Evolutionary conservation across 2,113 vertebrate genomes (phyloP), one percentile per base, ranked within the genome.

Genomic region (Chamaetylas fuelleborni): DNA sequence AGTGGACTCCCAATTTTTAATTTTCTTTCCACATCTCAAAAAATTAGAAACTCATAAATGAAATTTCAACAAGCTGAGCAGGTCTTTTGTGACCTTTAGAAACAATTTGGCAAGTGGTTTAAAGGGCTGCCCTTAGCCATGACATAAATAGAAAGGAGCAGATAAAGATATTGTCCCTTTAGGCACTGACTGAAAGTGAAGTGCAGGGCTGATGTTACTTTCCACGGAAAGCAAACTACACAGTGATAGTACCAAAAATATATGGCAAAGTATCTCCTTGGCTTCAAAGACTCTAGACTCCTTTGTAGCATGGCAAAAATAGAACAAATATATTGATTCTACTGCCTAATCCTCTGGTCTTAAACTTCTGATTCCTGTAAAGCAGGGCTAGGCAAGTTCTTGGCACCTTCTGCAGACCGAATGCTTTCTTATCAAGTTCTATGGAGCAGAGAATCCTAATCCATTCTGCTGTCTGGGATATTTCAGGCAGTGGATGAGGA

Each of bases 401-500:
- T 12, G 5, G 83, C 81, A 88, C 54, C 42, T 72, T 92, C 89
- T 5, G 3, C 45, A 86, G 33, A 42, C 14, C 0, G 1, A 81
- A 57, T 8, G 1, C 38, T 73, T 82, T 60, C 80, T 72, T 86
- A 66, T 36, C 58, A 53, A 53, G 40, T 70, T 81, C 67, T 57
- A 0, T 50, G 69, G 53, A 86, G 81, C 47, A 94, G 67, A 91
- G 92, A 91, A 73, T 36, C 38, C 13, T 83, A 86, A 83, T 70
- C 33, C 26, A 42, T 66, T 81, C 66, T 57, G n/a, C 60, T 81
- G 47, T 16, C n/a, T 84, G 26, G 23, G 42, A 50, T 93, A 93
- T 93, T 95, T 95, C 86, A 86, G 81, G 72, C 80, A 83, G 58
- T n/a, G 25, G 50, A 70, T 58, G 42, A 88, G 15, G n/a, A 90